Conservation (phyloP, 2,888 invertebrate genomes). For the Ptilodon capucinus region DNA sequence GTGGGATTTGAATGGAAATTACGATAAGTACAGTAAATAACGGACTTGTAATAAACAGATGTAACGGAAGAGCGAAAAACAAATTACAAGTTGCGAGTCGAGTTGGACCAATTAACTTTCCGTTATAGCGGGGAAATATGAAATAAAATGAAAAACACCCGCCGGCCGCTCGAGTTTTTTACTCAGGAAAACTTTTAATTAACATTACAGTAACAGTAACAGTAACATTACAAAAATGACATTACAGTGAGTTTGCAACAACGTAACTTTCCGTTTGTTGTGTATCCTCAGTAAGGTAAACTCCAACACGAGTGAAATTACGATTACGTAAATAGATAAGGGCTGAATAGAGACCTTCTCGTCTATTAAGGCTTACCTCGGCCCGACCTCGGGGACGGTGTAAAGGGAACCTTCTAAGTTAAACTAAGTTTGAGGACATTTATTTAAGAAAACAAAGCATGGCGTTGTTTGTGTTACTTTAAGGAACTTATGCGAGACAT, state of each 20-base stretch:
- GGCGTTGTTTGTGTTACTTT: conserved; percentile 15
- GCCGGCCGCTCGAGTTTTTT: conserved; percentile 61
- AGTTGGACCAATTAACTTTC: conserved; percentile 81
- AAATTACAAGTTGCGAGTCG: conserved; percentile 75
- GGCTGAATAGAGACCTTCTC: conserved; percentile 32
- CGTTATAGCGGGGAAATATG: conserved; percentile 78
- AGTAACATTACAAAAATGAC: too few relatives aligned
- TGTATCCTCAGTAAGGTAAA: conserved; percentile 49
- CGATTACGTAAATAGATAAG: conserved; percentile 53
- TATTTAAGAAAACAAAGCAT: conserved; percentile 16
- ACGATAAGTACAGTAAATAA: conserved; percentile 55
- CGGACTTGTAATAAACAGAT: conserved; percentile 69
- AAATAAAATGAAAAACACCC: conserved; percentile 78
- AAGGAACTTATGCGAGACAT: not conserved
- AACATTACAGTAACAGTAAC: too few relatives aligned
- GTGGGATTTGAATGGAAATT: conserved; percentile 41
- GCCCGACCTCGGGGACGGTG: conserved; percentile 29
- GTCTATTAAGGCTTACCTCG: conserved; percentile 41
- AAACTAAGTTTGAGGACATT: conserved; percentile 18
- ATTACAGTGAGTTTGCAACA: conserved; percentile 74
- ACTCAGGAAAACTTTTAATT: conserved; percentile 77
- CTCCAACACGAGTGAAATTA: conserved; percentile 36
- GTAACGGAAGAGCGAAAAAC: conserved; percentile 68
- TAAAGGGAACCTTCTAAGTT: conserved; percentile 24
- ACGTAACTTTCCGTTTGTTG: conserved; percentile 70